A percentile compares a stretch with the other conserved stretches of the same genome.
These are phyloP conservation scores for Drosophila sordidula DNA, from an alignment of 2,888 invertebrate genomes.

Conservation along the genomic window DNA sequence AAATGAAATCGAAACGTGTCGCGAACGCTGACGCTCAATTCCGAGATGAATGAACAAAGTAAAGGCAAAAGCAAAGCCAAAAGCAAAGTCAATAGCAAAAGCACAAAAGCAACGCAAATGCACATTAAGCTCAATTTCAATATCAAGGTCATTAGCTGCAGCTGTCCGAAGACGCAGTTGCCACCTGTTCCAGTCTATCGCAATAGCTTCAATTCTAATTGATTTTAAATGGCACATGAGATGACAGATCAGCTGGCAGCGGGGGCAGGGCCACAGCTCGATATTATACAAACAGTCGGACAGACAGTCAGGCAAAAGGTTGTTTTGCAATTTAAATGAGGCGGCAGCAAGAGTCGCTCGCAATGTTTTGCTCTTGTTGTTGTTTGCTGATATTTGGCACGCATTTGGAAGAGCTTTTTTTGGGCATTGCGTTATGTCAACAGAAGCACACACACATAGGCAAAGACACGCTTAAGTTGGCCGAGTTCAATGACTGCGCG, in stretches of 20 bases:
- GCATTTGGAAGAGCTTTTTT: constrained; percentile 41
- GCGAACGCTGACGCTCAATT: constrained; percentile 21
- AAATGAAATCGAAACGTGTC: constrained; percentile 72
- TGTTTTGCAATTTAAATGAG: constrained; percentile 69
- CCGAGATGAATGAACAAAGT: constrained; percentile 68
- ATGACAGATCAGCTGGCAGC: constrained; percentile 17
- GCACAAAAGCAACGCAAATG: constrained; percentile 34
- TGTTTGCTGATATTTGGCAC: constrained; percentile 45
- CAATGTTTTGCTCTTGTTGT: constrained; percentile 10
- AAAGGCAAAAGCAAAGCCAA: constrained; percentile 39
- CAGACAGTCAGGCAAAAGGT: constrained; percentile 14
- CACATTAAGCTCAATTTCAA: constrained; percentile 77
- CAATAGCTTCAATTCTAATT: constrained; percentile 37
- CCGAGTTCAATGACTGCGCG: constrained; percentile 65
- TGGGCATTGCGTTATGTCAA: constrained; percentile 39
- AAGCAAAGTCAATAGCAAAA: constrained; percentile 28
- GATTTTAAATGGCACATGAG: constrained; percentile 47
- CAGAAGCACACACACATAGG: constrained; percentile 5
- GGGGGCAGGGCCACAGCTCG: constrained; percentile 7
- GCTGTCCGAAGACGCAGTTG: constrained; percentile 52
- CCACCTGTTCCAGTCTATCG: constrained; percentile 44
- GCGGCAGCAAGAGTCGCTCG: constrained; percentile 23
- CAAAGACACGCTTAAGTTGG: constrained; percentile 7
- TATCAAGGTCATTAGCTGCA: constrained; percentile 82
- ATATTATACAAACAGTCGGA: constrained; percentile 38